Conservation (phyloP, 2,888 invertebrate species). For the Dasysyrphus albostriatus region DNA sequence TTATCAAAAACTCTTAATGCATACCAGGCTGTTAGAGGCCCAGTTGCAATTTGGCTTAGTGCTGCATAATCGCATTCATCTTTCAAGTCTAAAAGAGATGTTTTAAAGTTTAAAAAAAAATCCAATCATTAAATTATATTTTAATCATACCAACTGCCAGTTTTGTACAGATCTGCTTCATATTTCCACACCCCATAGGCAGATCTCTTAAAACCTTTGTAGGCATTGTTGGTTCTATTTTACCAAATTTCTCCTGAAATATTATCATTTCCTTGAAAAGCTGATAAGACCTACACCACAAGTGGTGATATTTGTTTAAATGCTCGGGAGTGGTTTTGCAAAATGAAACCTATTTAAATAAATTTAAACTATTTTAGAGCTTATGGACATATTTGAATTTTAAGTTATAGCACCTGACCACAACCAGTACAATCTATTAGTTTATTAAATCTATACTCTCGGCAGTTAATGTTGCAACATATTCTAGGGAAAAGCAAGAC, state of each 20-base stretch:
- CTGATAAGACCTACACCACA: constrained; percentile 87
- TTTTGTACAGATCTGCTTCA: constrained; percentile 79
- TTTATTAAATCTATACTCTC: constrained; percentile 85
- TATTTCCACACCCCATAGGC: constrained; percentile 79
- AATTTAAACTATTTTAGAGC: neutral
- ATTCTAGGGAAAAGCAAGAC: constrained; percentile 88
- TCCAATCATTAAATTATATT: neutral
- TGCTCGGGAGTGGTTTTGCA: constrained; percentile 85
- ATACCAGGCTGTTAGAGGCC: constrained; percentile 87
- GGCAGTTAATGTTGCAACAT: constrained; percentile 86
- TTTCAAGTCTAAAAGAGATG: constrained; percentile 79
- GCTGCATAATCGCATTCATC: constrained; percentile 87
- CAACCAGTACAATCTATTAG: constrained; percentile 86
- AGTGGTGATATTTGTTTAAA: constrained; percentile 84
- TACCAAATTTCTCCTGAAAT: constrained; percentile 86
- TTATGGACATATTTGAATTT: neutral
- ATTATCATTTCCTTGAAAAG: constrained; percentile 86
- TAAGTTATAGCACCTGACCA: constrained; percentile 84
- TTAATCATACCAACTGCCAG: constrained; percentile 78
- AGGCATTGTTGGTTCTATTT: constrained; percentile 86
- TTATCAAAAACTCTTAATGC: constrained; percentile 84
- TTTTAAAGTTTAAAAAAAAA: neutral
- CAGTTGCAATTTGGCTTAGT: constrained; percentile 87
- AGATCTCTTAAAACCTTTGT: constrained; percentile 82
- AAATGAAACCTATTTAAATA: constrained; percentile 84